Base-by-base conservation (phyloP, 1,140 invertebrate genomes). In the Sinonovacula constricta region DNA sequence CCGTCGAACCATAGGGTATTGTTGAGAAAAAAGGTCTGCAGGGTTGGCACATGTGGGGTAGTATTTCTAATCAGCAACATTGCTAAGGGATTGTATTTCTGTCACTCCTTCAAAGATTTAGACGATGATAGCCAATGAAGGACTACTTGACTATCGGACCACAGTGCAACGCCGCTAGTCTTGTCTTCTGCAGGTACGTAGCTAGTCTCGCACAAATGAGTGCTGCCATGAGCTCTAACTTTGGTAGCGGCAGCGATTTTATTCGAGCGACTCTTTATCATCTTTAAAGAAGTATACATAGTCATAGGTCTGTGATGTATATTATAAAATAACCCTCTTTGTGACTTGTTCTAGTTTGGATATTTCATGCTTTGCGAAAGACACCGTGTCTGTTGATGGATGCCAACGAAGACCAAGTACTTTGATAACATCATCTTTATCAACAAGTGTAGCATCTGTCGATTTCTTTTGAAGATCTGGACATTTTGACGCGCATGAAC, bases 131-230 rank as follows among this genome's bases (percentile, higher is more conserved):
- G 24, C 76, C 75, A 81, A 45, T 71, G 70, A 14, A 83, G 45
- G n/a, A 75, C 70, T 24, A 81, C 81, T 26, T 81, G 63, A 66
- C 74, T 83, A 34, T 81, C 80, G 24, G 45, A 79, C 79, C 70
- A 82, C 1, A 82, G 54, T 57, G 26, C 59, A 1, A 62, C 22
- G n/a, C 15, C n/a, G 7, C 39, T 56, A 26, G 59, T 53, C 18
- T 62, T 1, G 31, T 34, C 36, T 30, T 26, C 36, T 33, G 18
- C 15, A 68, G 28, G 22, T 81, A 67, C 33, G 24, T 70, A 12
- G 67, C 69, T 10, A 83, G 26, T 54, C 79, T 49, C 22, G 74
- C 71, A 26, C 74, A 69, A 26, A 70, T 74, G 0, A 79, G 3
- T 3, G 82, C 82, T 28, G 57, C 79, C 74, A 81, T 81, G 3